Evolutionary conservation across 2,113 vertebrate species (phyloP), one percentile per base, ranked within the genome.

Genomic region (Hypocryptadius cinnamomeus): DNA sequence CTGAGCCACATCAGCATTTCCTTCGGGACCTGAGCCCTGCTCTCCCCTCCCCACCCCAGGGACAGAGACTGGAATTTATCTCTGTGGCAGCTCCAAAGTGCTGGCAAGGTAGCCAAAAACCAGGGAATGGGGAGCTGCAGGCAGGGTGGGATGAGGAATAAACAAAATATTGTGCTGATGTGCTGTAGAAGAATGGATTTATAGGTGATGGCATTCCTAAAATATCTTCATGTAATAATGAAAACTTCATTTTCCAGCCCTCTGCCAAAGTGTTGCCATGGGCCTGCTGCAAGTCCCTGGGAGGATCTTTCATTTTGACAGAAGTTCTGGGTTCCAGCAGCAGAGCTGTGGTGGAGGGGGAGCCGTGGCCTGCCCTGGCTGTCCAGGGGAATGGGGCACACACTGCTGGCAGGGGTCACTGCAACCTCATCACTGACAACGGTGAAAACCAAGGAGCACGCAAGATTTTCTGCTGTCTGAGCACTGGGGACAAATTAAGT

Each of bases 321-420:
- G 97, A 97, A 97, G 96, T 97, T 98, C 96, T 97, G 92, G 98
- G 97, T 97, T 95, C 90, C 95, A 96, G 96, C 97, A 96, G 97
- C 97, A 96, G 97, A 93, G 97, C 96, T 97, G 88, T 95, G 97
- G 90, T 90, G 50, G 90, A 94, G 96, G 88, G 96, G 95, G 93
- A 94, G 97, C 95, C 96, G 93, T 93, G 96, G 96, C 95, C 97
- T 97, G 94, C 97, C 97, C 97, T 96, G 97, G 94, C 98, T 94
- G 97, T 97, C 98, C 97, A 97, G 99, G 99, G 99, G 99, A 98
- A 99, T 98, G 98, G 99, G 96, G 96, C 98, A 96, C 98, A n/a
- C 97, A 94, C 98, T 96, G 97, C 97, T 97, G 97, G 94, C 98
- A 98, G 97, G 96, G 98, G 98, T 98, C 98, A 98, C 97, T 98